phyloP scores from a whole-genome alignment of 2,888 invertebrate species.

The Zaprionus obscuricornis region DNA sequence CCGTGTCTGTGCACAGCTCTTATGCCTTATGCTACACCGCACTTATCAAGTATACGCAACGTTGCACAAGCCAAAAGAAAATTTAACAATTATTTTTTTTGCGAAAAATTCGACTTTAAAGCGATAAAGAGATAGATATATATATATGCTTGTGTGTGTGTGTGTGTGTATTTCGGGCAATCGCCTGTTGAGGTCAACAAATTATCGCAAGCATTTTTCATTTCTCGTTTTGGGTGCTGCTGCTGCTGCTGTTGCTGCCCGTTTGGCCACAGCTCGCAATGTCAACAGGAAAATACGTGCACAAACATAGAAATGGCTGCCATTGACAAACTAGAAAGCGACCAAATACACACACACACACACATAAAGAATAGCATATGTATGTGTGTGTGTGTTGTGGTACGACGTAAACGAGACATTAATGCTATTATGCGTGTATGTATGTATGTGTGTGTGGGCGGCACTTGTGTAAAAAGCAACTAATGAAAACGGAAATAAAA shows the following conservation, averaged over 20 bases:
- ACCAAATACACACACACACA: slow-evolving; percentile 28
- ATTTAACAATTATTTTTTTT: slow-evolving; percentile 16
- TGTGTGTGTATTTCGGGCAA: slow-evolving; percentile 11
- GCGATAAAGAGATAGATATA: slow-evolving; percentile 3
- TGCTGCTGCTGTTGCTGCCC: slow-evolving; percentile 5
- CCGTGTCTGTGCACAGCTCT: slow-evolving; percentile 44
- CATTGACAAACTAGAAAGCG: slow-evolving; percentile 66
- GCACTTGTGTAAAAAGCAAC: slow-evolving; percentile 79
- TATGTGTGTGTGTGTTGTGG: background rate
- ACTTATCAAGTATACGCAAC: slow-evolving; percentile 63
- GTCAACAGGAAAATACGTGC: slow-evolving; percentile 78
- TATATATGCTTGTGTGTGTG: background rate
- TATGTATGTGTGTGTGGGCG: slow-evolving; percentile 46
- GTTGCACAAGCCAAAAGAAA: slow-evolving; percentile 46
- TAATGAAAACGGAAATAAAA: slow-evolving; percentile 79
- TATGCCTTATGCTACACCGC: slow-evolving; percentile 15
- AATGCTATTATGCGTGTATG: slow-evolving; percentile 66
- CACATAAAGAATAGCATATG: background rate
- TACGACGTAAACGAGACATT: slow-evolving; percentile 71
- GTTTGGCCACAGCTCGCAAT: slow-evolving; percentile 50
- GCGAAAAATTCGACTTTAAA: slow-evolving; percentile 37
- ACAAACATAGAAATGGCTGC: slow-evolving; percentile 77
- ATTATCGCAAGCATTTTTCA: slow-evolving; percentile 71
- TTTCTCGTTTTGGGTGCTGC: slow-evolving; percentile 48
- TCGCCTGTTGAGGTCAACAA: slow-evolving; percentile 74